Percentiles rank a stretch among this genome's conserved stretches.
phyloP scores from a whole-genome alignment of 1,140 invertebrate species.

The Cotesia vestalis region DNA sequence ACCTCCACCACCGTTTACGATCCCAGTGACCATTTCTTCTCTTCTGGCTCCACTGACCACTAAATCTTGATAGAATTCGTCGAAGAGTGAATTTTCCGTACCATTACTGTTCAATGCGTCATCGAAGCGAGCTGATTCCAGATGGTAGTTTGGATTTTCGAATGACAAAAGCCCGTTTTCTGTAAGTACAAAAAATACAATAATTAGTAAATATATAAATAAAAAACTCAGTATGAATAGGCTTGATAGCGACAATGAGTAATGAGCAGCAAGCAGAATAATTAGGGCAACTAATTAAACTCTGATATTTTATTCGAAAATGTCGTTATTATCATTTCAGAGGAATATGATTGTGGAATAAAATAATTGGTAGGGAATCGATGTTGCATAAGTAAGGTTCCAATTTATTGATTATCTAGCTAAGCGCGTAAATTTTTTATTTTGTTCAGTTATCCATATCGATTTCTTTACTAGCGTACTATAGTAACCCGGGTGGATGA shows the following conservation, averaged over 20 bases:
- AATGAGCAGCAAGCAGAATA: too few relatives aligned
- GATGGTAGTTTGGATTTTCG: slow-evolving; percentile 87
- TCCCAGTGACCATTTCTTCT: slow-evolving; percentile 48
- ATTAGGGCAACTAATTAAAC: too few relatives aligned
- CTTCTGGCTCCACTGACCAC: slow-evolving; percentile 68
- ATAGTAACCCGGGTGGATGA: slow-evolving; percentile 14
- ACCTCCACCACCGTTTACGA: slow-evolving; percentile 46
- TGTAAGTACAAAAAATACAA: slow-evolving; percentile 64
- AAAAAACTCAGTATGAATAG: too few relatives aligned
- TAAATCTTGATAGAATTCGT: slow-evolving; percentile 72
- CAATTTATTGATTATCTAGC: slow-evolving; percentile 16
- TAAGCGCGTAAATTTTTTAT: slow-evolving; percentile 28
- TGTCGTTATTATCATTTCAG: too few relatives aligned
- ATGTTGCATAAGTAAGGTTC: slow-evolving; percentile 9
- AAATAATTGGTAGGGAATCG: too few relatives aligned
- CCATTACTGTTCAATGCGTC: slow-evolving; percentile 82
- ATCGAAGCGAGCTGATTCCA: slow-evolving; percentile 79
- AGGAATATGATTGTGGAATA: too few relatives aligned
- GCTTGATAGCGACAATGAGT: too few relatives aligned
- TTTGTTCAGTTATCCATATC: slow-evolving; percentile 41
- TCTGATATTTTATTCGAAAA: too few relatives aligned
- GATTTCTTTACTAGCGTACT: slow-evolving; percentile 35
- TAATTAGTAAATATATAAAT: too few relatives aligned
- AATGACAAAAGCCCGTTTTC: slow-evolving; percentile 87
- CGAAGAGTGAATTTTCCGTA: slow-evolving; percentile 67